A percentile compares a stretch with the other conserved stretches of the same genome.
These are phyloP conservation scores for Acanthisitta chloris DNA, from an alignment of 2,113 vertebrate genomes.

Conservation along the genomic window DNA sequence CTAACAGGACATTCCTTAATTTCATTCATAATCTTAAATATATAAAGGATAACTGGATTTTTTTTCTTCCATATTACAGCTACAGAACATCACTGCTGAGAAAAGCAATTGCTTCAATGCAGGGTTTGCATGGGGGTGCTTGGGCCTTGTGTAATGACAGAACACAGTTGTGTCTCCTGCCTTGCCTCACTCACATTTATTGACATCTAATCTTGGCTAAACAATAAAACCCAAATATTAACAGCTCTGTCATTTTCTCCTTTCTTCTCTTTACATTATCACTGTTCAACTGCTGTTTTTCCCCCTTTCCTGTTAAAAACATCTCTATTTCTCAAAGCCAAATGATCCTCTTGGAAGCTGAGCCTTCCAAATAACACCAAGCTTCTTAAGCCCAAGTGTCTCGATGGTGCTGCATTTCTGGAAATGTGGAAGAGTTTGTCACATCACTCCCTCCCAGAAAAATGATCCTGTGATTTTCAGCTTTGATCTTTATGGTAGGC, in stretches of 20 bases:
- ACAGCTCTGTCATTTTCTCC: not conserved
- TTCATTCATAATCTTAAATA: not conserved
- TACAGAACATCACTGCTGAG: not conserved
- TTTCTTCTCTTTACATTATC: not conserved
- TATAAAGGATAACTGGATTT: not conserved
- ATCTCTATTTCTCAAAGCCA: not conserved
- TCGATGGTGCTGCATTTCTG: not conserved
- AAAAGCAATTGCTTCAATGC: not conserved
- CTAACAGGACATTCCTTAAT: not conserved
- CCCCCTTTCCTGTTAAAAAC: not conserved
- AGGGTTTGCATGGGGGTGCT: not conserved
- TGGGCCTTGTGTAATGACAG: accelerated
- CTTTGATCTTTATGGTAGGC: not conserved
- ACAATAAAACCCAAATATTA: not conserved
- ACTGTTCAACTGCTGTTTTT: not conserved
- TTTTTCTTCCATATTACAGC: not conserved
- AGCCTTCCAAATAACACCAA: not conserved
- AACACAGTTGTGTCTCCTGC: not conserved
- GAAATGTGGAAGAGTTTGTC: not conserved
- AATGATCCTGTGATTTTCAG: not conserved
- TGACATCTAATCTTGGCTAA: not conserved
- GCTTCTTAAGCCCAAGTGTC: not conserved
- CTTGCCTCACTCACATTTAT: not conserved
- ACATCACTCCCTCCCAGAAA: not conserved
- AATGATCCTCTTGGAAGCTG: not conserved